phyloP scores from a whole-genome alignment of 2,113 vertebrate genomes.

The Piaya cayana region DNA sequence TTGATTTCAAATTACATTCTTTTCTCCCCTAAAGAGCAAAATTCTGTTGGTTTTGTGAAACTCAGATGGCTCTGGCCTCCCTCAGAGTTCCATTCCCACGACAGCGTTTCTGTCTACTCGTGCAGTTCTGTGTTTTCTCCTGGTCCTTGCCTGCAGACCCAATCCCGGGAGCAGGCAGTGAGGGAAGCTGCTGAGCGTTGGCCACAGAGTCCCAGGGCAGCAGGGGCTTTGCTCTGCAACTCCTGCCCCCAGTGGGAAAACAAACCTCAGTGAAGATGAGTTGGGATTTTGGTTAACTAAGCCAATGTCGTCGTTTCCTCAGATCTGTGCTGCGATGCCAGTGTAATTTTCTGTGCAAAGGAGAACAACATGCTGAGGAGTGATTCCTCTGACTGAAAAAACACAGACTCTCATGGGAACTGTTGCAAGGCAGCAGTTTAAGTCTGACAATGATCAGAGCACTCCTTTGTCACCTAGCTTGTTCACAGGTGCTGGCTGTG shows the following conservation, averaged over 20 bases:
- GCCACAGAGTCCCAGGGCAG: not conserved
- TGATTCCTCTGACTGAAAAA: not conserved
- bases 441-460: not conserved
- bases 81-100: not conserved
- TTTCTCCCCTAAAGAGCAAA: not conserved
- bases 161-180: rapidly evolving
- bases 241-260: not conserved
- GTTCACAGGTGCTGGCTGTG: not conserved
- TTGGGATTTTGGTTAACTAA: not conserved
- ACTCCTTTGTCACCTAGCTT: rapidly evolving
- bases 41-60: not conserved
- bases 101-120: not conserved
- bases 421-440: not conserved
- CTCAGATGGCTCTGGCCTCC: not conserved
- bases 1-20: not conserved
- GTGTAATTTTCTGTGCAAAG: not conserved
- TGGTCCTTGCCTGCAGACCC: not conserved
- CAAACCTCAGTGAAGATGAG: not conserved
- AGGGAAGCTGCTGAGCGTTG: not conserved
- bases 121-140: not conserved
- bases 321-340: rapidly evolving
- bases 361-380: not conserved
- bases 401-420: not conserved
- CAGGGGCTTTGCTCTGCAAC: not conserved
- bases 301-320: not conserved